phyloP scores from a whole-genome alignment of 2,113 vertebrate species.

The Tringa solitaria region DNA sequence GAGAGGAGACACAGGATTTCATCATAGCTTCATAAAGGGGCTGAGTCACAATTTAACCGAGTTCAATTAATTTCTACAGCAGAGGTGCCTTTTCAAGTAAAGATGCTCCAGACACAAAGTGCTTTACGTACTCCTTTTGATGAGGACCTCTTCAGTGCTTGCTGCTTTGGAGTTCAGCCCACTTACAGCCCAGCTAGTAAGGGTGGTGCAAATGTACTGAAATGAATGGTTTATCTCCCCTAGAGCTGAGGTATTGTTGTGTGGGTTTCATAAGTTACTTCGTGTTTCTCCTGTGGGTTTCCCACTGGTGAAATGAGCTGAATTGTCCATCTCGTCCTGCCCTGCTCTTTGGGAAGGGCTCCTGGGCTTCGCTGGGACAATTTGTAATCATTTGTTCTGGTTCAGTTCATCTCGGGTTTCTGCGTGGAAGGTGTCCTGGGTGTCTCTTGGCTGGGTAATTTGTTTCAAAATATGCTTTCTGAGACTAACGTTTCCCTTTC shows the following conservation, averaged over 20 bases:
- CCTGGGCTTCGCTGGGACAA: neutral
- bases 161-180: neutral
- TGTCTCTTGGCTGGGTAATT: neutral
- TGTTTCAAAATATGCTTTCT: neutral
- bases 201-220: neutral
- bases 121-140: neutral
- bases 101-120: neutral
- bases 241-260: neutral
- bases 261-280: neutral
- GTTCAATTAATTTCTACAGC: neutral
- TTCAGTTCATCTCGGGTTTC: neutral
- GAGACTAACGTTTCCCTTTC: neutral
- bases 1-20: neutral
- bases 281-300: neutral
- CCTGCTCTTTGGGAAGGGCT: neutral
- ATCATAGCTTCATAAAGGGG: neutral
- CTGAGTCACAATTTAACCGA: neutral
- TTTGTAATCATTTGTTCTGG: neutral
- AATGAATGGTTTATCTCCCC: neutral
- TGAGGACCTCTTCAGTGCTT: neutral
- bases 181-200: neutral
- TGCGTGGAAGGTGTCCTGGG: neutral
- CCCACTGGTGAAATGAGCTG: neutral
- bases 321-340: neutral
- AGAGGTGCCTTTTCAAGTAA: neutral